phyloP scores from a whole-genome alignment of 2,888 invertebrate species.

The Tenthredo amoena region DNA sequence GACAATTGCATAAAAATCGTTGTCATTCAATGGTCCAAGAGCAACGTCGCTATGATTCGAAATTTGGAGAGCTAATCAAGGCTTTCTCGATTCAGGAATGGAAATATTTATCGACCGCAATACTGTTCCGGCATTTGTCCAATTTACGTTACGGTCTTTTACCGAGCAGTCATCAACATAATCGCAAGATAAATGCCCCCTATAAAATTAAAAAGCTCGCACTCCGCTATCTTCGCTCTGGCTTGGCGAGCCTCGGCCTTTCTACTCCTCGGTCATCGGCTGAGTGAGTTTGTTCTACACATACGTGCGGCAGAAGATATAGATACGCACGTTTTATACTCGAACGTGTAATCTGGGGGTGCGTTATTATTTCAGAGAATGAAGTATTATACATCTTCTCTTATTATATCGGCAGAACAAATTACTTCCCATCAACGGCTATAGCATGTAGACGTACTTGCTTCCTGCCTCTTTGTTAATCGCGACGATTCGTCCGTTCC shows the following conservation, averaged over 20 bases:
- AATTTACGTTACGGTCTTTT: slow-evolving; percentile 64
- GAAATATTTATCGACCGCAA: slow-evolving; percentile 25
- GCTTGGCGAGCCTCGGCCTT: neutral
- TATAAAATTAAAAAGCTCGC: slow-evolving; percentile 64
- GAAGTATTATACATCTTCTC: neutral
- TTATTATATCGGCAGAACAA: neutral
- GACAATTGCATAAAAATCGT: neutral
- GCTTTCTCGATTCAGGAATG: slow-evolving; percentile 14
- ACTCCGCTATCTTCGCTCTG: slow-evolving; percentile 32
- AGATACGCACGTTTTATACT: neutral
- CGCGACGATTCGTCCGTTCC: neutral
- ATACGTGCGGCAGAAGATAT: neutral
- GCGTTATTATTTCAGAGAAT: slow-evolving; percentile 28
- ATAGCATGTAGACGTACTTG: neutral
- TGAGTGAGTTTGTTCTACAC: neutral
- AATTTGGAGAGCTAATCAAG: neutral
- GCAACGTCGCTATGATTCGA: neutral
- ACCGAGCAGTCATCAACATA: slow-evolving; percentile 66
- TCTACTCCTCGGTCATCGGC: slow-evolving; percentile 8
- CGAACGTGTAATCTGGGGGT: slow-evolving; percentile 32
- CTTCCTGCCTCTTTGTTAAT: neutral
- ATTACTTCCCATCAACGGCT: slow-evolving; percentile 4
- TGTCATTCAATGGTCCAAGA: neutral
- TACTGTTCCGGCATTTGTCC: slow-evolving; percentile 54
- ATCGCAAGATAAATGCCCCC: slow-evolving; percentile 64